Evolutionary conservation across 2,797 vertebrate genomes (phyloP).

Genomic region (Brotogeris chrysoptera): DNA sequence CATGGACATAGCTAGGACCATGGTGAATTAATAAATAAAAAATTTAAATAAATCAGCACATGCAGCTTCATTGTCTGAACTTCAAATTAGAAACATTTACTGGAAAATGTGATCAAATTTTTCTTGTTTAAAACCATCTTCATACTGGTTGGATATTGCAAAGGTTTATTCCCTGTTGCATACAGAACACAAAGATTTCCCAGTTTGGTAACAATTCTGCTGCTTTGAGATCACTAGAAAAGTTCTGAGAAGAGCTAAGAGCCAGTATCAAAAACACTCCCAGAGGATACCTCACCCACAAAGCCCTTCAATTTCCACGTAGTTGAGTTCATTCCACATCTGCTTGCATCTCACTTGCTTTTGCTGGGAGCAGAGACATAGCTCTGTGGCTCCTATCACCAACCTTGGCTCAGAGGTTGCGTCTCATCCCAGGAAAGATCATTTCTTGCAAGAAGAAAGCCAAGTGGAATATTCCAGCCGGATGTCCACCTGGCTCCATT

Average conservation of each 20-base stretch:
- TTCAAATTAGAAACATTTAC: background rate
- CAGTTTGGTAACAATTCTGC: background rate
- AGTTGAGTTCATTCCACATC: background rate
- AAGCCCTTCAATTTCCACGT: background rate
- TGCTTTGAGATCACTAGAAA: background rate
- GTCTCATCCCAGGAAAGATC: constrained; percentile 85
- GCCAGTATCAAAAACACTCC: background rate
- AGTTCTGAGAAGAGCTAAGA: background rate
- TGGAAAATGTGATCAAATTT: background rate
- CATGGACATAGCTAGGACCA: background rate
- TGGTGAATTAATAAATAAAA: background rate
- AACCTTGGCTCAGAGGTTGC: constrained; percentile 84
- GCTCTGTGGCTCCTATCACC: constrained; percentile 12
- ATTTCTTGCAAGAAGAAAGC: constrained; percentile 87
- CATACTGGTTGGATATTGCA: background rate
- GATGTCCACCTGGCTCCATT: constrained; percentile 87
- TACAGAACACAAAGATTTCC: background rate
- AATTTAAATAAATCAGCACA: background rate
- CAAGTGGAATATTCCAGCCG: constrained; percentile 90
- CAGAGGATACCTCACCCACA: background rate
- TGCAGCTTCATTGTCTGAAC: background rate
- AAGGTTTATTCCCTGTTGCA: background rate
- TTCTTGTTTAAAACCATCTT: background rate
- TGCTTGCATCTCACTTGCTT: background rate
- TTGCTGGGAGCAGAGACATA: background rate